These are phyloP conservation scores for Rhinolophus ferrumequinum DNA, from an alignment of 2,113 vertebrate genomes.

Conservation along the genomic window DNA sequence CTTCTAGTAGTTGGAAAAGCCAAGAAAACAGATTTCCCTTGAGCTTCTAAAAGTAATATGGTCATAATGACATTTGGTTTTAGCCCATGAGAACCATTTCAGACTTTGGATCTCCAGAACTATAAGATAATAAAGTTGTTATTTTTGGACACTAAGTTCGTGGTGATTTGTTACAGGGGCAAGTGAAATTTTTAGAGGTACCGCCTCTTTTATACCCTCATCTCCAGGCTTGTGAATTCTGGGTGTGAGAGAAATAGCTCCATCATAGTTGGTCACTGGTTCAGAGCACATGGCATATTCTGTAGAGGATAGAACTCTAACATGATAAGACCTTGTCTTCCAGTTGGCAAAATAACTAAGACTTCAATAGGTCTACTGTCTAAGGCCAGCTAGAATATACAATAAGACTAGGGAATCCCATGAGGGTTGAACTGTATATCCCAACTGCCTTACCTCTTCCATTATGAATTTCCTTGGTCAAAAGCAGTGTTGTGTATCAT, in stretches of 20 bases:
- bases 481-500: neutral
- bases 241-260: neutral
- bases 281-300: neutral
- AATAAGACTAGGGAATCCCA: neutral
- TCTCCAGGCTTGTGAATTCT: neutral
- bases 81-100: neutral
- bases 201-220: neutral
- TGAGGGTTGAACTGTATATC: neutral
- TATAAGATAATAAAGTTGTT: neutral
- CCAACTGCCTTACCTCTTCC: neutral
- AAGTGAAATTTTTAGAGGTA: neutral
- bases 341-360: neutral
- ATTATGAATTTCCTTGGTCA: neutral
- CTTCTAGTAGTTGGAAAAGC: neutral
- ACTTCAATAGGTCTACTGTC: neutral
- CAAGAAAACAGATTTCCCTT: neutral
- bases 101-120: neutral
- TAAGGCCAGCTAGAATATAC: neutral
- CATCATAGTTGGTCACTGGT: neutral
- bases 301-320: neutral
- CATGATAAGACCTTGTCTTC: neutral
- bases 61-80: neutral
- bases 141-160: neutral
- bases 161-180: neutral
- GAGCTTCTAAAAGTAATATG: neutral